Base-by-base conservation (phyloP, 1,140 invertebrate genomes). In the Drosophila fuyamai region DNA sequence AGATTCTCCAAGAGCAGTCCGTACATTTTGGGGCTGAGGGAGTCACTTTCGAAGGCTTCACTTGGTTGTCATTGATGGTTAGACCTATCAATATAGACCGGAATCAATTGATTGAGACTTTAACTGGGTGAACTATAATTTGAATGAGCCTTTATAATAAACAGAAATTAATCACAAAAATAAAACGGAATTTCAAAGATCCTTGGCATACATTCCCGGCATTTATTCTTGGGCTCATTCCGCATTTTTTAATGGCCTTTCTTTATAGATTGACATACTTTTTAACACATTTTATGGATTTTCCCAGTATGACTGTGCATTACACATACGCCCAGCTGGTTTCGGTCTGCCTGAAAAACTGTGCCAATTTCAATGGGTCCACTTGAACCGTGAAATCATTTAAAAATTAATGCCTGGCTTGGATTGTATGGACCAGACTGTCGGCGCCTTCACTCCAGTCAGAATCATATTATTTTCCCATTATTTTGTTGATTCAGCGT, bases 1-100 rank as follows among this genome's bases (percentile, higher is more conserved):
- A 99, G 95, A 85, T 98, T 98, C 93, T 99, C 97, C 75, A 99
- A 92, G 35, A 99, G 94, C 79, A 99, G 93, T 27, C 98, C 98
- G 94, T 99, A 99, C 98, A 99, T 99, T 46, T 90, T 96, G 60
- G 4, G 58, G 47, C 38, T 9, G 54, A 35, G 54, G 41, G 27
- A 44, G 32, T n/a, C 2, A 27, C 41, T 51, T 53, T 36, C 40
- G 44, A 43, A 18, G 40, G 16, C 54, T 71, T 63, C 10, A 73
- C 41, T 72, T 62, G 57, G 58, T 50, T 51, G 59, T 53, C 54
- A 59, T 62, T 66, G 65, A 57, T 70, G 41, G 41, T 10, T 55
- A 48, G 14, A 41, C 14, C 73, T 67, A 40, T 50, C 46, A 60
- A 76, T 56, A 41, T 14, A 38, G 10, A 58, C 29, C 23, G 53